phyloP scores from a whole-genome alignment of 2,888 invertebrate species.

The Caenorhabditis sp. region DNA sequence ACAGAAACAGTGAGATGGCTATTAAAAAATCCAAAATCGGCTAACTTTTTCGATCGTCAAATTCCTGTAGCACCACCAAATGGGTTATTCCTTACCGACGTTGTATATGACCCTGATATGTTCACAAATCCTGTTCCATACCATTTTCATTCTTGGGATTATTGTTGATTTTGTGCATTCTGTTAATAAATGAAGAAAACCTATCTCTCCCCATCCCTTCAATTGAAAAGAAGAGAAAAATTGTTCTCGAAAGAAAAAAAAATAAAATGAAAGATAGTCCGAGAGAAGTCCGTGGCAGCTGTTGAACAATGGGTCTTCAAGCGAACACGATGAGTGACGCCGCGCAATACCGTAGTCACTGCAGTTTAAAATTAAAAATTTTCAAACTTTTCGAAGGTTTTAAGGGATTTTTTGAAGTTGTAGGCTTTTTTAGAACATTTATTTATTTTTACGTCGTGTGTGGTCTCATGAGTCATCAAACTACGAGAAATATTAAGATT shows the following conservation, averaged over 20 bases:
- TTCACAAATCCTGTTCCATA: slow-evolving; percentile 56
- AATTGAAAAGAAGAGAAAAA: not conserved
- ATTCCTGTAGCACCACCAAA: slow-evolving; percentile 56
- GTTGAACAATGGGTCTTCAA: slow-evolving; percentile 32
- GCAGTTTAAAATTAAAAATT: slow-evolving; percentile 27
- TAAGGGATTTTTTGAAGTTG: slow-evolving; percentile 6
- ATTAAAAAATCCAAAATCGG: slow-evolving; percentile 51
- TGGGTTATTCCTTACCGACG: slow-evolving; percentile 60
- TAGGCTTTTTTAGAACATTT: not conserved
- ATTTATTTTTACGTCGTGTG: not conserved
- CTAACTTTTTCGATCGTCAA: slow-evolving; percentile 48
- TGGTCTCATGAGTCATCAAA: not conserved
- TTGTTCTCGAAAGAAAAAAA: slow-evolving; percentile 2
- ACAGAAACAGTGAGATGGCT: slow-evolving; percentile 47
- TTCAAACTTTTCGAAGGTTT: not conserved
- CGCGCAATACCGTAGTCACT: slow-evolving; percentile 47
- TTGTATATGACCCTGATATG: slow-evolving; percentile 56
- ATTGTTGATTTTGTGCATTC: slow-evolving; percentile 6
- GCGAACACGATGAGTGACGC: slow-evolving; percentile 39
- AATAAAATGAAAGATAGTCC: slow-evolving; percentile 12
- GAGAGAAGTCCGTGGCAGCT: slow-evolving; percentile 25
- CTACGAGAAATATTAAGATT: no score
- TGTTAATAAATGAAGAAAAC: not conserved
- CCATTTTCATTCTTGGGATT: slow-evolving; percentile 56
- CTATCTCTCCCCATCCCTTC: not conserved